Percentiles rank a stretch among this genome's conserved stretches.
Conservation (phyloP, 2,797 vertebrate genomes). For the Sebastes goodei region DNA sequence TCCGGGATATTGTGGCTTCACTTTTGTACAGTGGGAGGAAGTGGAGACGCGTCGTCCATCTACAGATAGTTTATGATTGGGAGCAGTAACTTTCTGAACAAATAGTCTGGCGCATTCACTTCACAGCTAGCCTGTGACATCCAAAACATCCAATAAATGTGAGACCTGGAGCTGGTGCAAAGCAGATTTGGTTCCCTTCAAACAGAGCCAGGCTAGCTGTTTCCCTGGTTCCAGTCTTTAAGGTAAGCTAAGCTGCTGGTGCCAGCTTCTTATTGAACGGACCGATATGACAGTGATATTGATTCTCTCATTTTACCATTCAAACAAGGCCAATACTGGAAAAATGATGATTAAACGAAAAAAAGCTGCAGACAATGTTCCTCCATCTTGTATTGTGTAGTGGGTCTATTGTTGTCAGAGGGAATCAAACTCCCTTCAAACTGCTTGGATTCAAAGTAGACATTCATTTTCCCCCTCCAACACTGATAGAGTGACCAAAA, state of each 20-base stretch:
- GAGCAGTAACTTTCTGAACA: not conserved
- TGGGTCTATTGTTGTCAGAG: not conserved
- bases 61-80: not conserved
- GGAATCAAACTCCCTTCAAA: not conserved
- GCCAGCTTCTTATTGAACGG: not conserved
- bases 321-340: not conserved
- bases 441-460: constrained; percentile 8
- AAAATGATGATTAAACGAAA: not conserved
- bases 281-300: not conserved
- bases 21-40: too few species aligned
- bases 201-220: not conserved
- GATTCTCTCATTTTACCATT: not conserved
- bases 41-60: too few species aligned
- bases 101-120: not conserved
- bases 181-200: not conserved
- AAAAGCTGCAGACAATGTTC: not conserved
- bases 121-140: not conserved
- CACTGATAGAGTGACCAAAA: constrained; percentile 47
- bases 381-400: not conserved
- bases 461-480: constrained; percentile 20
- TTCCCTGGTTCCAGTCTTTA: not conserved
- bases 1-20: too few species aligned
- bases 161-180: not conserved
- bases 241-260: not conserved
- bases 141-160: not conserved